Base-by-base conservation (phyloP, 2,888 invertebrate genomes). In the Lacanobia oleracea region DNA sequence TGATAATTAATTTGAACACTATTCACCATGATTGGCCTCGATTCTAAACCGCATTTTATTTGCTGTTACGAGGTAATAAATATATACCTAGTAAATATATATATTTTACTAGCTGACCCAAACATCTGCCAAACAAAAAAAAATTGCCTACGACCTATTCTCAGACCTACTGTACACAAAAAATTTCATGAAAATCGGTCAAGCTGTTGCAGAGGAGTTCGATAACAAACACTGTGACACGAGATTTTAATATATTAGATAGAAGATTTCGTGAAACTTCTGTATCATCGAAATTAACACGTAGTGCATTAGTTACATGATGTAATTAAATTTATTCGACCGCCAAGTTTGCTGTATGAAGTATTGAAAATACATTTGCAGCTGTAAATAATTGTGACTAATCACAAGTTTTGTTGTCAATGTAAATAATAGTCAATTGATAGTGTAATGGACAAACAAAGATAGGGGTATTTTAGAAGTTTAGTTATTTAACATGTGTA, bases 341-440 rank as follows among this genome's bases (percentile, higher is more conserved):
- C 40, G 27, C 50, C 43, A 33, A 53, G 53, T 50, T 66, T 50
- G 56, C 65, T 69, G 68, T 72, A 75, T 77, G 66, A 75, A 77
- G 66, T 75, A 85, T 80, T 76, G 60, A 74, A 70, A 71, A 82
- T 81, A 79, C 66, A 74, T 69, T 69, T 73, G 84, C 85, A 84
- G 83, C 84, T 90, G 90, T 90, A 91, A 87, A 91, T 90, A 89
- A 87, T 86, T 84, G 84, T 88, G 82, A 87, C 83, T 87, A 86
- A 87, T 85, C 85, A 83, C 81, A 82, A 88, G 84, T 82, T 85
- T 84, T 86, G 82, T 87, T 88, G 88, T 91, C 89, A 81, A 87
- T 94, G 93, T 94, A 94, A 92, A 93, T 92, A 92, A 90, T 92
- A 93, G 93, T 94, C 92, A 92, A 92, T 91, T 91, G 90, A 90